Conservation (phyloP, 2,113 vertebrate species). For the Tauraco erythrolophus region DNA sequence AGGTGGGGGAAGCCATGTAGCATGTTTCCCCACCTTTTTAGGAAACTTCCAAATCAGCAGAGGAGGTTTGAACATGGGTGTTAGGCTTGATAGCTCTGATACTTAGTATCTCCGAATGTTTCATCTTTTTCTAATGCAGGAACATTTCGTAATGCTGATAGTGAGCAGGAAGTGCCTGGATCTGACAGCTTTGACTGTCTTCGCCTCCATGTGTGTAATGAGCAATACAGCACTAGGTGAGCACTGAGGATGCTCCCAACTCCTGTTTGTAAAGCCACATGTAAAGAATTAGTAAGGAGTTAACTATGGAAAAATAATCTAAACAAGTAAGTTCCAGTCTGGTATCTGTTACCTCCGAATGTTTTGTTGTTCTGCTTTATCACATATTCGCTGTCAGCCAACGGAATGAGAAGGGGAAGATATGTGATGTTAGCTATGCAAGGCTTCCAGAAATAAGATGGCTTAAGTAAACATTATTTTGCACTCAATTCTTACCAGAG, state of each 20-base stretch:
- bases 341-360: background rate
- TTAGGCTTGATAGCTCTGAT: background rate
- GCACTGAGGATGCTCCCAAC: background rate
- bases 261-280: background rate
- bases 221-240: background rate
- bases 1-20: background rate
- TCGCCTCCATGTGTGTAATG: background rate
- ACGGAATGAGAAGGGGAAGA: background rate
- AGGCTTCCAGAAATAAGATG: background rate
- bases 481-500: background rate
- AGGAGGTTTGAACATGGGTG: background rate
- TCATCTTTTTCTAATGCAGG: background rate
- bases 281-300: background rate
- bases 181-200: background rate
- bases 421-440: background rate
- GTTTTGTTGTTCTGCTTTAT: background rate
- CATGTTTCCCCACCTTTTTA: background rate
- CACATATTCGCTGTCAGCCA: fast-evolving
- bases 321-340: background rate
- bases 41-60: background rate
- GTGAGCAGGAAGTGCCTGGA: background rate
- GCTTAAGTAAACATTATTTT: constrained; percentile 6
- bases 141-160: background rate
- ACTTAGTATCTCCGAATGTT: background rate
- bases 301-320: background rate